A percentile compares a stretch with the other conserved stretches of the same genome.
phyloP scores from a whole-genome alignment of 35 echinoderm and acorn worm genomes.

The Apostichopus californicus region DNA sequence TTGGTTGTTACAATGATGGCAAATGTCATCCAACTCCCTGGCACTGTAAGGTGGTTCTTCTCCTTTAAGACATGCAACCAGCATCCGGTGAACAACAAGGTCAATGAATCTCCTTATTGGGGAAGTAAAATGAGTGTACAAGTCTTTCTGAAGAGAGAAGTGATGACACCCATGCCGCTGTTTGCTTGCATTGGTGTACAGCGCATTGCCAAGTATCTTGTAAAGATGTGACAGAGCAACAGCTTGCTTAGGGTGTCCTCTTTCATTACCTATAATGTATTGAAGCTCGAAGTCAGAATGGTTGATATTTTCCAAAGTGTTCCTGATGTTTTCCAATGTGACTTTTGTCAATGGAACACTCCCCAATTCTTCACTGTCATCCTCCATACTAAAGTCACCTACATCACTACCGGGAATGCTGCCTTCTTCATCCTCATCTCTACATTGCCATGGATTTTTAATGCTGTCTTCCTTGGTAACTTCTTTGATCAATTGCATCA shows the following conservation, averaged over 20 bases:
- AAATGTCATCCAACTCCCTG: constrained; percentile 68
- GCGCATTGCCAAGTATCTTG: constrained; percentile 59
- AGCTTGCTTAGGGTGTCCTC: constrained; percentile 77
- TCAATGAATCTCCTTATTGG: constrained; percentile 92
- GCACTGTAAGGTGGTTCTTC: constrained; percentile 58
- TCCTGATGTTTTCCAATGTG: constrained; percentile 63
- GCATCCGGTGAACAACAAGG: constrained; percentile 86
- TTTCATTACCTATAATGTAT: constrained; percentile 69
- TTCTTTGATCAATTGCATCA: not conserved
- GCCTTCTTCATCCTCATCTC: not conserved
- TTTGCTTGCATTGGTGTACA: constrained; percentile 68
- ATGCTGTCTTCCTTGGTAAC: not conserved
- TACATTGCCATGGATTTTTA: not conserved
- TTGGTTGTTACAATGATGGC: constrained; percentile 79
- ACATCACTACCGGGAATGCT: constrained; percentile 10
- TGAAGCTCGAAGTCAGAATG: constrained; percentile 49
- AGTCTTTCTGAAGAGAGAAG: constrained; percentile 65
- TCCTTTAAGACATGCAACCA: constrained; percentile 46
- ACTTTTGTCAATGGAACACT: constrained; percentile 42
- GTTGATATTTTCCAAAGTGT: constrained; percentile 70
- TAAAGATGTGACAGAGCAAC: constrained; percentile 61
- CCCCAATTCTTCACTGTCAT: not conserved
- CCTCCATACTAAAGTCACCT: not conserved
- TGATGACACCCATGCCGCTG: constrained; percentile 50
- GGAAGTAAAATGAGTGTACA: constrained; percentile 93